Percentiles rank a stretch among this genome's conserved stretches.
Conservation (phyloP, 2,113 vertebrate species). For the Copsychus sechellarum region DNA sequence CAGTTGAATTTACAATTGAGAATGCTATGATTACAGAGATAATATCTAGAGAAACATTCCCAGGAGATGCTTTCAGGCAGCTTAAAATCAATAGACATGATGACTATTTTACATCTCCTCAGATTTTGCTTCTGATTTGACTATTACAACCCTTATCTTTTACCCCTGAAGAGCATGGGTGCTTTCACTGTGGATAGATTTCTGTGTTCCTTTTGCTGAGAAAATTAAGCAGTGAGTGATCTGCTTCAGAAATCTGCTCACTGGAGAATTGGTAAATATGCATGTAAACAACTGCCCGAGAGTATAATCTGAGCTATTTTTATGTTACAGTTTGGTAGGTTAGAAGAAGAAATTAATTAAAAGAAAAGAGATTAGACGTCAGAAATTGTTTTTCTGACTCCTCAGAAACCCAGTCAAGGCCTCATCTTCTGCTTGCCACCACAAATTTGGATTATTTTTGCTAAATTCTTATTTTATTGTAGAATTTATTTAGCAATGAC, state of each 20-base stretch:
- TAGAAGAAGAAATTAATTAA: conserved; percentile 18
- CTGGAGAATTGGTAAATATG: conserved; percentile 29
- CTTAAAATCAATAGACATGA: conserved; percentile 21
- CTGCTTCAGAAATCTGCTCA: conserved; percentile 37
- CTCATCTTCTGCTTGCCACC: not conserved
- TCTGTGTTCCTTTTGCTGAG: not conserved
- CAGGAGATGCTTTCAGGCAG: not conserved
- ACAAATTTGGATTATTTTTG: not conserved
- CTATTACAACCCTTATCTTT: conserved; percentile 4
- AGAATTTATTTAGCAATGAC: not conserved
- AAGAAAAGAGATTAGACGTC: not conserved
- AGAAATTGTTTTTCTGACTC: not conserved
- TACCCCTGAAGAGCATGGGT: not conserved
- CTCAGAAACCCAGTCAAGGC: not conserved
- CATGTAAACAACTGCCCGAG: conserved; percentile 27
- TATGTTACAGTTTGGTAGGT: not conserved
- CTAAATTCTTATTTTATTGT: not conserved
- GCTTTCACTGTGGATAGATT: not conserved
- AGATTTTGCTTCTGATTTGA: not conserved
- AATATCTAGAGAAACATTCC: conserved; percentile 21
- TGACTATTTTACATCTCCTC: not conserved
- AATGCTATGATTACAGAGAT: not conserved
- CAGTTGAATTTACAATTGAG: conserved; percentile 7
- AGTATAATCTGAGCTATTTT: conserved; percentile 37
- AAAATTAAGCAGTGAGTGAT: conserved; percentile 41